phyloP scores from a whole-genome alignment of 92 coral and sea anemone genomes.

The Porites divaricata region DNA sequence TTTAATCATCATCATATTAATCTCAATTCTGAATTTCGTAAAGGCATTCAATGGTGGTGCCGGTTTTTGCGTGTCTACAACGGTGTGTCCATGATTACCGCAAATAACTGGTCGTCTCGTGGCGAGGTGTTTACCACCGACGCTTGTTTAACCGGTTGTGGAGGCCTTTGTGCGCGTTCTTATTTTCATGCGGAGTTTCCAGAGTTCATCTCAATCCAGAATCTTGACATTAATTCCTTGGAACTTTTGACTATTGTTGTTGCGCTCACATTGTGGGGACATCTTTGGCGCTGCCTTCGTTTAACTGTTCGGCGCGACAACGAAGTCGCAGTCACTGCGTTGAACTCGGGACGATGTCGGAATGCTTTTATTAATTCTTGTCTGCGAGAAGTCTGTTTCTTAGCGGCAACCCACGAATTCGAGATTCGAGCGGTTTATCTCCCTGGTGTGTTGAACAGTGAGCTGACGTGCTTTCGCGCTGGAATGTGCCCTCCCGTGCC shows the following conservation, averaged over 20 bases:
- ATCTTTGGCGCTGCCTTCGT: background rate
- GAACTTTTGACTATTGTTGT: no score
- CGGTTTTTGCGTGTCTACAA: background rate
- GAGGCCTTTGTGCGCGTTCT: no score
- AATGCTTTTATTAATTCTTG: background rate
- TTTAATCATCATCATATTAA: background rate
- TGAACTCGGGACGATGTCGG: background rate
- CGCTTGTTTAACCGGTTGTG: no score
- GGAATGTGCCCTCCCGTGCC: background rate
- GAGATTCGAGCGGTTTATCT: conserved; percentile 43
- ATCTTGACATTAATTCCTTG: no score
- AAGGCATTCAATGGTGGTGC: background rate
- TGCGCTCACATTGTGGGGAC: no score
- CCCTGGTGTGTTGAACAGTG: conserved; percentile 30
- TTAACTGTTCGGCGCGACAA: background rate
- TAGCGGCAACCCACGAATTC: conserved; percentile 23
- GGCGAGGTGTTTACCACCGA: background rate
- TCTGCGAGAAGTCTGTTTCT: background rate
- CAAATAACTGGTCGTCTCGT: background rate
- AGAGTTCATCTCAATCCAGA: no score
- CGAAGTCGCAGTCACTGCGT: background rate
- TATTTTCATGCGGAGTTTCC: no score
- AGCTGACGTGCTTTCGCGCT: conserved; percentile 37
- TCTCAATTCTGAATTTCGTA: background rate
- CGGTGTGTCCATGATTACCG: background rate